Base-by-base conservation (phyloP, 2,888 invertebrate genomes). In the Patella depressa region DNA sequence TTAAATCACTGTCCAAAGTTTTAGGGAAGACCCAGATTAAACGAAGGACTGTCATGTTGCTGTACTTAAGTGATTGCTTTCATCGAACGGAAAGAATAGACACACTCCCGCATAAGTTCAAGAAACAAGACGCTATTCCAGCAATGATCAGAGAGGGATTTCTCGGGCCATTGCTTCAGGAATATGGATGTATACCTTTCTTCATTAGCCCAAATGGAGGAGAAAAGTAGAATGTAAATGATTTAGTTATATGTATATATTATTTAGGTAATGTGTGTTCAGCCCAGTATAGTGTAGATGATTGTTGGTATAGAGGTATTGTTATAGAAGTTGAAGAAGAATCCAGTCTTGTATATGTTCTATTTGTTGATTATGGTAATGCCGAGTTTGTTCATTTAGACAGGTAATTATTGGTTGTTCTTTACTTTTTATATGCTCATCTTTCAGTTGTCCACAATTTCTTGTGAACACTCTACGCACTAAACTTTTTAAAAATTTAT, bases 281-380 rank as follows among this genome's bases (percentile, higher is more conserved):
- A 78, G 95, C 95, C 0, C 92, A 93, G 80, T 96, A 94, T 90
- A 94, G 93, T 85, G 82, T 93, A n/a, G 95, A 96, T 87, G 92
- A 92, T 1, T 88, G 92, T 59, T 95, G 95, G 95, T 96, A 96
- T 89, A 93, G 96, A 79, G 95, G 93, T 11, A 85, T 93, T 7
- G 93, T 95, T 57, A 85, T 88, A 2, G 93, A 94, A 72, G 89
- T n/a, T 88, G 92, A 83, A 53, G 86, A 83, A 11, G 86, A 92
- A 83, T 89, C 93, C 93, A 71, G 82, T 11, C 79, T 84, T 7
- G 79, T 84, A 2, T 92, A 93, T 70, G 93, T 95, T 24, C 90
- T 92, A 81, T 93, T 94, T 80, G 93, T 95, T 0, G 96, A 96
- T 92, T 92, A 91, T 85, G 96, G 96, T 45, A 91, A 90, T 75